phyloP scores from a whole-genome alignment of 2,888 invertebrate species.

The Scaptomyza cyrtandrae region DNA sequence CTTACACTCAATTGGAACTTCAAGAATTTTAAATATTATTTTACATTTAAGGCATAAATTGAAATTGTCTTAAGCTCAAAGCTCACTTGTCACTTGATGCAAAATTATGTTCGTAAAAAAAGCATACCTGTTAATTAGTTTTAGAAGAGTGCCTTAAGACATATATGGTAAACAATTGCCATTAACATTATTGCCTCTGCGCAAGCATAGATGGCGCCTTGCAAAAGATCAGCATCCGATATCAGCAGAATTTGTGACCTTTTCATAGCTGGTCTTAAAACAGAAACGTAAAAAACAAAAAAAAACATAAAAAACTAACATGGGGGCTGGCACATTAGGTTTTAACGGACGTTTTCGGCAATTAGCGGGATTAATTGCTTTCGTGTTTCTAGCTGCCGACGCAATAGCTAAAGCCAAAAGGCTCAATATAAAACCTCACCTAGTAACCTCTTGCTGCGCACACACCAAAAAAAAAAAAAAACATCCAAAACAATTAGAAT shows the following conservation, averaged over 20 bases:
- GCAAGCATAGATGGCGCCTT: slow-evolving; percentile 26
- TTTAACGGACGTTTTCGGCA: slow-evolving; percentile 49
- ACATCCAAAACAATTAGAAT: slow-evolving; percentile 71
- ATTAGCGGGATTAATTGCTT: slow-evolving; percentile 67
- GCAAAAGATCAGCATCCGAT: slow-evolving; percentile 23
- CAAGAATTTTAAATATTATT: too few species aligned
- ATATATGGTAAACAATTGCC: not conserved
- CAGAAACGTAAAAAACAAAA: slow-evolving; percentile 12
- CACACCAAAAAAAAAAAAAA: not conserved
- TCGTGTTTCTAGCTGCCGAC: slow-evolving; percentile 41
- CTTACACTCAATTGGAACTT: too few species aligned
- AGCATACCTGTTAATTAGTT: too few species aligned
- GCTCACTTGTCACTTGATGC: too few species aligned
- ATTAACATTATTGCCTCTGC: slow-evolving; percentile 12
- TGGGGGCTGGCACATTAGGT: slow-evolving; percentile 59
- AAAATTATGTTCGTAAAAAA: too few species aligned
- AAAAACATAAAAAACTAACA: slow-evolving; percentile 26
- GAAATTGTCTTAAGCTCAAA: too few species aligned
- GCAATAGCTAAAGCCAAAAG: slow-evolving; percentile 22
- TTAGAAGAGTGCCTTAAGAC: too few species aligned
- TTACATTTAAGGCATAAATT: too few species aligned
- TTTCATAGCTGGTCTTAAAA: slow-evolving; percentile 25
- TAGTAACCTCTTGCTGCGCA: slow-evolving; percentile 55
- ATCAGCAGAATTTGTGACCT: slow-evolving; percentile 41
- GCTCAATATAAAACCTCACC: slow-evolving; percentile 51